Evolutionary conservation across 30 jellyfish, hydroid and myxozoan genomes (phyloP).

Genomic region (Aurelia coerulea): DNA sequence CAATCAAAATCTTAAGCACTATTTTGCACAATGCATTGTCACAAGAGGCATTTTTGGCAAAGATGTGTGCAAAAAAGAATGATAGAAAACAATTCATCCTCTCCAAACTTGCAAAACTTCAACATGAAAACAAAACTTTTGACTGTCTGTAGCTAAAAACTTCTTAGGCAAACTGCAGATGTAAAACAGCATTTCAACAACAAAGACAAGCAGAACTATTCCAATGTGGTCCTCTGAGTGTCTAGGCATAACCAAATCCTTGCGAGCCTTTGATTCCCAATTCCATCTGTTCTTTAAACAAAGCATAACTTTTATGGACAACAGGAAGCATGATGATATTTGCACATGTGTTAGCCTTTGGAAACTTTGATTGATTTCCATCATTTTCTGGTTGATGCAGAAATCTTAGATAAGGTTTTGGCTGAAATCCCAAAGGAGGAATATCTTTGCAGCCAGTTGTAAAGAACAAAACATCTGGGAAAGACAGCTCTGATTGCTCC

Average conservation of each 20-base stretch:
- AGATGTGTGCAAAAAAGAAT: too few relatives aligned
- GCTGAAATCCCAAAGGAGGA: conserved; percentile 22
- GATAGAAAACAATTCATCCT: too few relatives aligned
- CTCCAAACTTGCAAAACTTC: too few relatives aligned
- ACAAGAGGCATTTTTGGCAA: too few relatives aligned
- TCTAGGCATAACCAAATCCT: conserved; percentile 21
- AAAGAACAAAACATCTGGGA: conserved; percentile 1
- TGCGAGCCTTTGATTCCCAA: conserved; percentile 31
- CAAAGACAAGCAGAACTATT: too few relatives aligned
- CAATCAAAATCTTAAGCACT: too few relatives aligned
- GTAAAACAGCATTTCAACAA: too few relatives aligned
- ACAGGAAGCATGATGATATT: conserved; percentile 31
- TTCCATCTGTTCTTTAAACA: conserved; percentile 9
- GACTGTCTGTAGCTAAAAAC: too few relatives aligned
- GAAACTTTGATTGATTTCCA: conserved; percentile 19
- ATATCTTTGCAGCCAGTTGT: conserved; percentile 14
- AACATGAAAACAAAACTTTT: too few relatives aligned
- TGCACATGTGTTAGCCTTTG: conserved; percentile 23
- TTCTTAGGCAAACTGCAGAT: too few relatives aligned
- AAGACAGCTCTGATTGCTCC: conserved; percentile 7
- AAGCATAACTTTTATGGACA: conserved; percentile 10
- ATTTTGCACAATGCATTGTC: too few relatives aligned
- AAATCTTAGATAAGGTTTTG: conserved; percentile 11
- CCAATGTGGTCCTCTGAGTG: neutral
- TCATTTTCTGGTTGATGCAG: conserved; percentile 26